Evolutionary conservation across 2,888 invertebrate species (phyloP), one percentile per base, ranked within the genome.

Genomic region (Lycia hirtaria): DNA sequence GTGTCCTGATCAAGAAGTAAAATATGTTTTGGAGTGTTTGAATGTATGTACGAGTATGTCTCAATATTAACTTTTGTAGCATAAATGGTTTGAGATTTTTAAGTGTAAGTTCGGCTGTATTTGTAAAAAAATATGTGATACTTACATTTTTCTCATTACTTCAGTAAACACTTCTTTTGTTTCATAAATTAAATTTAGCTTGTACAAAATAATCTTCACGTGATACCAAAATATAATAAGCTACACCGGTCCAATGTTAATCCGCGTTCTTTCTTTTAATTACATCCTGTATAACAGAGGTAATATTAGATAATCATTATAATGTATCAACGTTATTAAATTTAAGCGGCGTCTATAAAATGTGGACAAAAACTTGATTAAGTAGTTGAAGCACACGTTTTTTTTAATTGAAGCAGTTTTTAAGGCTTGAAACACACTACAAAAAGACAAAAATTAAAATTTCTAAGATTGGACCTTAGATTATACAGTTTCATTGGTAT

Each of bases 351-450:
- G 40, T 12, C 14, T 20, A 35, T 20, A 20, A 58, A 63, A 68
- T 59, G 51, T 56, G 53, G 51, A 64, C 56, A 65, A 70, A 70
- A 69, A 63, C 59, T 26, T 56, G 58, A 68, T 69, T 64, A 67
- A 61, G 60, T 40, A 60, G 50, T 52, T 47, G 43, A n/a, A 17
- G 30, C 24, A 44, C 24, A 32, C 7, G 24, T 33, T 28, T 32
- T 40, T 28, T 32, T 40, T n/a, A 32, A 14, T 40, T 15, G 15
- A 43, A n/a, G 12, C 15, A 26, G 5, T 24, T 22, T 20, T n/a
- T 22, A 53, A 15, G 12, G 12, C 3, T 20, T 12, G 20, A 12
- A 32, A 44, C 30, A 19, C 43, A 43, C 43, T 43, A 5, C 28
- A n/a, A n/a, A 12, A 5, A 20, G 12, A 12, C 12, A 30, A 30